phyloP scores from a whole-genome alignment of 2,113 vertebrate species.

The Alethe diademata region DNA sequence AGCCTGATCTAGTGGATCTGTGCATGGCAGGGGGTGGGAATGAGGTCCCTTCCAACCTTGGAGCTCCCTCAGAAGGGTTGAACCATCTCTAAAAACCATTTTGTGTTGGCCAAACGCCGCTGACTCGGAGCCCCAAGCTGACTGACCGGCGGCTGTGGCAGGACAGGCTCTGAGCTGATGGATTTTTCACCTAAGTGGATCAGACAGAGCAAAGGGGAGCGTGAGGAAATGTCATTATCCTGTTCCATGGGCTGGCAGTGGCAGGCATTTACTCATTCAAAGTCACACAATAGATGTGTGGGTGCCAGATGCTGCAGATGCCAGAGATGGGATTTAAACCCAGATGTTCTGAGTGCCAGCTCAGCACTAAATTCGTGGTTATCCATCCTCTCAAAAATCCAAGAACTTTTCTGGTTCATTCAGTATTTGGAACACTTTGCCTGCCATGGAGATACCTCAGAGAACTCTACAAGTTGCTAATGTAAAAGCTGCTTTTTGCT shows the following conservation, averaged over 20 bases:
- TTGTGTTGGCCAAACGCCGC: neutral
- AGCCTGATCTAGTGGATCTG: neutral
- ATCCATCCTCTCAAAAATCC: neutral
- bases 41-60: neutral
- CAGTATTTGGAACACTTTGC: neutral
- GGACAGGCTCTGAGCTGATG: neutral
- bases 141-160: accelerated
- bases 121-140: accelerated
- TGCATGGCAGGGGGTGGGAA: neutral
- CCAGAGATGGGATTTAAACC: neutral
- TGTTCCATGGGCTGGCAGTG: neutral
- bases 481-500: neutral
- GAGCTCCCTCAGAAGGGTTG: neutral
- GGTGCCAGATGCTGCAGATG: conserved; percentile 11
- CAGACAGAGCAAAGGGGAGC: neutral
- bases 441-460: neutral
- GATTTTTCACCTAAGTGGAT: neutral
- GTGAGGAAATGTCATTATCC: neutral
- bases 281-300: neutral
- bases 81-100: neutral
- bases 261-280: neutral
- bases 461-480: neutral
- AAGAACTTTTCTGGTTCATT: neutral
- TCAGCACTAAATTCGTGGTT: neutral
- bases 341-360: neutral